These are phyloP conservation scores for Aphelinus atriplicis DNA, from an alignment of 1,140 invertebrate species.

Conservation along the genomic window DNA sequence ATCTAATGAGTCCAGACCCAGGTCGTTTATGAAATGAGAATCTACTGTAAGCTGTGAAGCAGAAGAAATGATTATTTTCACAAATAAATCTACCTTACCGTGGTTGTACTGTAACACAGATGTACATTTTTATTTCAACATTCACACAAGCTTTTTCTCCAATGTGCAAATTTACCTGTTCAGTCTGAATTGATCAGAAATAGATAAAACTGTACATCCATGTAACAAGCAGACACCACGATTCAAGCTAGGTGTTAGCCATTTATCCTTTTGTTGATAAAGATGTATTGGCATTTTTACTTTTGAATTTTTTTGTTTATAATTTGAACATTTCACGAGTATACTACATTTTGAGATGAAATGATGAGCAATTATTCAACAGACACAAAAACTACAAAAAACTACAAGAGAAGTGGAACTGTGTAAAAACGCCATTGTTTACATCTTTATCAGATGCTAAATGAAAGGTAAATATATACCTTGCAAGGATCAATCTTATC, in stretches of 20 bases:
- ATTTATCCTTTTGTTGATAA: slow-evolving; percentile 34
- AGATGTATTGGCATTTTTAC: slow-evolving; percentile 37
- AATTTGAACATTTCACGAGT: no score
- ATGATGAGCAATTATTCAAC: neutral
- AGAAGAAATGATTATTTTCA: slow-evolving; percentile 48
- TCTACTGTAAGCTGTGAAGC: slow-evolving; percentile 82
- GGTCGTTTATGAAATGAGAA: slow-evolving; percentile 96
- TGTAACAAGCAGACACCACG: slow-evolving; percentile 48
- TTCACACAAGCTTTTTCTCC: no score
- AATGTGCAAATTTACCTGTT: no score
- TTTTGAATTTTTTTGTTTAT: neutral
- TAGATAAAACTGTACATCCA: slow-evolving; percentile 27
- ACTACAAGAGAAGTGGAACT: no score
- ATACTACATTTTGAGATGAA: neutral
- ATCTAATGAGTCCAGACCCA: slow-evolving; percentile 97
- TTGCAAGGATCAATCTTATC: slow-evolving; percentile 95
- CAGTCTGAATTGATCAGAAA: neutral
- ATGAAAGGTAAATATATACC: slow-evolving; percentile 69
- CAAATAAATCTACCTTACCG: slow-evolving; percentile 1
- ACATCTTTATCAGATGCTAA: no score
- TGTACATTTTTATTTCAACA: slow-evolving; percentile 11
- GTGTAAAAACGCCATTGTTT: no score
- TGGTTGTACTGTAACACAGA: slow-evolving; percentile 12
- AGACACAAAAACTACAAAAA: neutral
- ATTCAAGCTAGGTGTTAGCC: slow-evolving; percentile 57